Percentiles rank a stretch among this genome's conserved stretches.
These are phyloP conservation scores for Caenorhabditis tropicalis DNA, from an alignment of 1,140 invertebrate genomes.

Conservation along the genomic window DNA sequence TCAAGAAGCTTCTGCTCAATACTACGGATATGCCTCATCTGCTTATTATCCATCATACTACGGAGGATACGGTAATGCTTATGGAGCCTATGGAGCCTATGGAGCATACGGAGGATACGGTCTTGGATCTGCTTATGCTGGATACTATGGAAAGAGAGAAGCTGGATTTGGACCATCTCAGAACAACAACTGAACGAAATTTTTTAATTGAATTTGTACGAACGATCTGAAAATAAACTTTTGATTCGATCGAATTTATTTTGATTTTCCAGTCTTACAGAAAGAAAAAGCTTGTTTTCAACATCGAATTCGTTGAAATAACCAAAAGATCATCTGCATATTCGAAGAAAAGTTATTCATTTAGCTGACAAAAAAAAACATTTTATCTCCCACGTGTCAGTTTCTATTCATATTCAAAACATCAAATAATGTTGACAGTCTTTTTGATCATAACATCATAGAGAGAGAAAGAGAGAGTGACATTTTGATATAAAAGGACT, in stretches of 20 bases:
- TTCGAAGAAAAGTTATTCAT: no score
- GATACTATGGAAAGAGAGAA: slow-evolving; percentile 39
- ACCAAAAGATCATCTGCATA: not conserved
- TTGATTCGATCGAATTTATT: no score
- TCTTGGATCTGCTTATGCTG: slow-evolving; percentile 34
- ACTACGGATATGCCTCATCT: slow-evolving; percentile 33
- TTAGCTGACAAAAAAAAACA: not conserved
- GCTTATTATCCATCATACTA: slow-evolving; percentile 30
- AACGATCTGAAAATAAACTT: slow-evolving; percentile 11
- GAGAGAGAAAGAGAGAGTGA: no score
- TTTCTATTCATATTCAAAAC: not conserved
- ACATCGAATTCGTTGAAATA: no score
- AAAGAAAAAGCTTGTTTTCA: no score
- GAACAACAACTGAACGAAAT: not conserved
- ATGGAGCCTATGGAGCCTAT: slow-evolving; percentile 20
- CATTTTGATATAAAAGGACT: not conserved
- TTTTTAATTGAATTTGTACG: not conserved
- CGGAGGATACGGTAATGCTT: slow-evolving; percentile 20
- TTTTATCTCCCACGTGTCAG: not conserved
- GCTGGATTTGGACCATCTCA: slow-evolving; percentile 25
- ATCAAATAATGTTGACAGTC: not conserved
- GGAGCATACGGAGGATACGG: slow-evolving; percentile 35
- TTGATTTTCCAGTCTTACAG: no score
- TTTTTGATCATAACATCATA: not conserved
- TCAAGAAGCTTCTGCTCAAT: slow-evolving; percentile 42